These are phyloP conservation scores for Cheilinus undulatus DNA, from an alignment of 2,113 vertebrate genomes.

Conservation along the genomic window DNA sequence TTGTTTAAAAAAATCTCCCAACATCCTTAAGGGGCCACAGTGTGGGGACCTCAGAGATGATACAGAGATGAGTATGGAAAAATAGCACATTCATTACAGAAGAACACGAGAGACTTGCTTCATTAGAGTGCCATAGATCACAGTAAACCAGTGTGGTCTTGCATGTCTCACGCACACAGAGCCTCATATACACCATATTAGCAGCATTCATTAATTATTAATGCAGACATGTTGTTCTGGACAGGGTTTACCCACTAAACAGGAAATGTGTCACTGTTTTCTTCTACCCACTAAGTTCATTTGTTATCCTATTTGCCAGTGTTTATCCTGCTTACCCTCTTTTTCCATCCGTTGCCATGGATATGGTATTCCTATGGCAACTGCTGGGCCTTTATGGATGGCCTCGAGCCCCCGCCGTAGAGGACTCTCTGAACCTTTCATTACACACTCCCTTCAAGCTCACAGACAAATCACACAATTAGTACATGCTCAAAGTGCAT, in stretches of 20 bases:
- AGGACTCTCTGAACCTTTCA: constrained; percentile 76
- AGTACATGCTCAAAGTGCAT: constrained; percentile 25
- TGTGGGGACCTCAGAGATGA: neutral
- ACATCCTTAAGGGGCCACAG: neutral
- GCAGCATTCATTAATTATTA: constrained; percentile 16
- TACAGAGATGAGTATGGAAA: neutral
- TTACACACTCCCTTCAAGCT: constrained; percentile 76
- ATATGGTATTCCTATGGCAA: constrained; percentile 87
- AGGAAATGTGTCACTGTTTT: constrained; percentile 68
- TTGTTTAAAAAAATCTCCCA: too few species aligned
- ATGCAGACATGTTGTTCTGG: neutral
- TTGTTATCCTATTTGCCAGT: constrained; percentile 73
- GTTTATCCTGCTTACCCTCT: constrained; percentile 78
- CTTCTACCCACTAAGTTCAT: constrained; percentile 68
- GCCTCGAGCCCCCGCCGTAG: constrained; percentile 72
- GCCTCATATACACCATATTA: neutral
- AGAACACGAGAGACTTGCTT: neutral
- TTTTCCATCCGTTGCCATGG: constrained; percentile 82
- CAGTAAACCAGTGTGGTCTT: too few species aligned
- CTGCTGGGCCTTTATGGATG: constrained; percentile 77
- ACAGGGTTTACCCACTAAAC: constrained; percentile 17
- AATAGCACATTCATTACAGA: neutral
- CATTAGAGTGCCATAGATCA: too few species aligned
- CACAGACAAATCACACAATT: constrained; percentile 62
- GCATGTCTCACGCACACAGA: neutral